Evolutionary conservation across 2,797 vertebrate species (phyloP).

Genomic region (Ctenosaura bakeri): DNA sequence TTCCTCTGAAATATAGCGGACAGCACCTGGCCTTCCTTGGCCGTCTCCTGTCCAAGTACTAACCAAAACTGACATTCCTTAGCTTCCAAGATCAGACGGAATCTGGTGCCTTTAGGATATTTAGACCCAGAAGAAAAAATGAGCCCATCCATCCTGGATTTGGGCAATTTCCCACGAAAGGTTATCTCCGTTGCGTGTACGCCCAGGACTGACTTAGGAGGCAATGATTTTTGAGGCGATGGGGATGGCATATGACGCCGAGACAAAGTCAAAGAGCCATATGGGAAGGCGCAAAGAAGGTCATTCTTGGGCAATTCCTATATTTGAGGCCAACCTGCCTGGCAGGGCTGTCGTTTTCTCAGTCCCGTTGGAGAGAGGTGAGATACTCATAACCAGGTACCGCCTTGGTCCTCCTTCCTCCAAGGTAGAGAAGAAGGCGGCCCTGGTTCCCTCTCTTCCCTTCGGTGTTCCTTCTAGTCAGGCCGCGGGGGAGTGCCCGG

Average conservation of each 20-base stretch:
- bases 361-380: background rate
- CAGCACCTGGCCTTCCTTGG: too few species aligned
- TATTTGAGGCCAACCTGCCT: background rate
- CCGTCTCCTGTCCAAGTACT: too few species aligned
- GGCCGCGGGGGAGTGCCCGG: background rate
- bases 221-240: background rate
- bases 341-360: background rate
- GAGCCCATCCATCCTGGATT: background rate
- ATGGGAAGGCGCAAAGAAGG: too few species aligned
- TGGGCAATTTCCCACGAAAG: background rate
- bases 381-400: too few species aligned
- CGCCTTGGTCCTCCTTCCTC: background rate
- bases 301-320: background rate
- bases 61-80: too few species aligned
- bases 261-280: background rate
- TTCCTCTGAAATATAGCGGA: too few species aligned
- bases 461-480: background rate
- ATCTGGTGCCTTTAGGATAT: too few species aligned
- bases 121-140: background rate
- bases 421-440: background rate
- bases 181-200: background rate
- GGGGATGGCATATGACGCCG: background rate
- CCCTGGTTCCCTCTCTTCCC: background rate
- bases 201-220: background rate
- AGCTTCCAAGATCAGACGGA: too few species aligned